These are phyloP conservation scores for Oceanites oceanicus DNA, from an alignment of 2,113 vertebrate species.

Conservation along the genomic window DNA sequence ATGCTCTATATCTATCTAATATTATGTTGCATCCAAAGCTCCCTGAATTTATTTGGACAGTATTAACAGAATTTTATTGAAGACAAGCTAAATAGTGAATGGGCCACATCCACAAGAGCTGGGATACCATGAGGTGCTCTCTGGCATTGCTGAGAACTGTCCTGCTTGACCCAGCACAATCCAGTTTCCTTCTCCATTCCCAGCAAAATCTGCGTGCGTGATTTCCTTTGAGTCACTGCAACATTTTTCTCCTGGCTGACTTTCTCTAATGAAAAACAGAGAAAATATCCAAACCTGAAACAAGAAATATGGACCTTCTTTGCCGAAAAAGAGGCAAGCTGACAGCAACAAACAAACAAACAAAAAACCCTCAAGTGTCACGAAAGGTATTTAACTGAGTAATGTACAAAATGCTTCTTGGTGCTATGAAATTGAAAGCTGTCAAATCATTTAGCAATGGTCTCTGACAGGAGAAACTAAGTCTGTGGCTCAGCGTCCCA, in stretches of 20 bases:
- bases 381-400: not conserved
- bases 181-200: not conserved
- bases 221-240: not conserved
- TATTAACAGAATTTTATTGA: conserved; percentile 8
- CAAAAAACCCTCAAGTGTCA: not conserved
- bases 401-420: not conserved
- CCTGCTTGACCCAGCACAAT: not conserved
- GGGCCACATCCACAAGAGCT: not conserved
- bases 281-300: not conserved
- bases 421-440: not conserved
- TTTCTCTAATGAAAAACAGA: not conserved
- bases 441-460: not conserved
- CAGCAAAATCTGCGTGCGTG: not conserved
- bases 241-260: not conserved
- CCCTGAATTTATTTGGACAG: not conserved
- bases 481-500: not conserved
- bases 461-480: not conserved
- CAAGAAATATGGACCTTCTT: not conserved
- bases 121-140: not conserved
- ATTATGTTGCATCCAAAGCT: not conserved
- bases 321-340: not conserved
- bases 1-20: not conserved
- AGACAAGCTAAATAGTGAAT: not conserved
- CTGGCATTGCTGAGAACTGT: not conserved
- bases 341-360: not conserved